Base-by-base conservation (phyloP, 2,797 vertebrate species). In the Brachymystax lenok region DNA sequence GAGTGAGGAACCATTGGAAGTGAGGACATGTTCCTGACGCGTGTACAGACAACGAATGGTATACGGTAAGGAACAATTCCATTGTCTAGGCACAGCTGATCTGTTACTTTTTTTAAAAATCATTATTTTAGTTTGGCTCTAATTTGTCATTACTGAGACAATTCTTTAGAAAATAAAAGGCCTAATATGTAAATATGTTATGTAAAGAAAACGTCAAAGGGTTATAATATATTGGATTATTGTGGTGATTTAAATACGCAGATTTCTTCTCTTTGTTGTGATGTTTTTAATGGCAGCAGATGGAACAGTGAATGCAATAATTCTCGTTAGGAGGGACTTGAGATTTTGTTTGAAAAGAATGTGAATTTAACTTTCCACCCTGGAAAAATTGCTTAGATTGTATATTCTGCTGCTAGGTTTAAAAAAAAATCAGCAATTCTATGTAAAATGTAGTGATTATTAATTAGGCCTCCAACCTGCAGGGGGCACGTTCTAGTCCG, bases 301-400 rank as follows among this genome's bases (percentile, higher is more conserved):
- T 90, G 82, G 86, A 91, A 79, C 85, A 84, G 88, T 85, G 91
- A 92, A 92, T 92, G 93, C 93, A 95, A 93, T 95, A 94, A 94
- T 90, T 88, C 85, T 86, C 87, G 83, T 91, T 88, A 79, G 83
- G 84, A 79, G 88, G 85, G 80, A 84, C 76, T 77, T 79, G 82
- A 88, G 84, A 83, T 46, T 46, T 46, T 84, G 83, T 89, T 85
- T 80, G 80, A 86, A 81, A 86, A 86, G 90, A 94, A 93, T 93
- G 92, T 93, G 87, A 93, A 85, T 90, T 92, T 16, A 71, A 16
- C 19, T 27, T 27, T 72, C 50, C 8, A 27, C 56, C 56, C 59
- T 40, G 79, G 83, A 83, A 81, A 33, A 78, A 87, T 83, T 86
- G 79, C 83, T 76, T 91, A 85, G 91, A 92, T 91, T 92, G 88